Evolutionary conservation across 2,888 invertebrate genomes (phyloP).

Genomic region (Lepidochrysops patricia): DNA sequence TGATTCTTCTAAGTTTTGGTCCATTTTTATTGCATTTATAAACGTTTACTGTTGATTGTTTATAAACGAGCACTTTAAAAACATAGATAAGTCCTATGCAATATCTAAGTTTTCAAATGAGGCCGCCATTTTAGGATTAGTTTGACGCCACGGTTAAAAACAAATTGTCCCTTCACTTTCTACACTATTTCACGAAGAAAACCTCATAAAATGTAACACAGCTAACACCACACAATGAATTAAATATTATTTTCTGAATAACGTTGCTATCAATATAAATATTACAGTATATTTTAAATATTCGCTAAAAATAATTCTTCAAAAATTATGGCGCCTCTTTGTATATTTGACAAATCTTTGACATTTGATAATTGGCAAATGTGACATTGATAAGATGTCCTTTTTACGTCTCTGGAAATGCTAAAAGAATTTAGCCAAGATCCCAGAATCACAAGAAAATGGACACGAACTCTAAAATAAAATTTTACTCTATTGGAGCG

Average conservation of each 20-base stretch:
- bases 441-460: no score
- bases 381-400: neutral
- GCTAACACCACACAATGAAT: neutral
- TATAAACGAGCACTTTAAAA: neutral
- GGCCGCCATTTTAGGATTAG: slow-evolving; percentile 67
- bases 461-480: no score
- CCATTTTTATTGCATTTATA: slow-evolving; percentile 38
- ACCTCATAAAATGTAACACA: slow-evolving; percentile 23
- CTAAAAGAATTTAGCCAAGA: no score
- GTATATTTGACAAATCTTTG: slow-evolving; percentile 39
- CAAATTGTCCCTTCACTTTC: slow-evolving; percentile 41
- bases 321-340: slow-evolving; percentile 65
- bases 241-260: neutral
- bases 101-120: slow-evolving; percentile 60
- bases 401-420: neutral
- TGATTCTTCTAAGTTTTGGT: slow-evolving; percentile 58
- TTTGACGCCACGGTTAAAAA: slow-evolving; percentile 70
- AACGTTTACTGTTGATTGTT: neutral
- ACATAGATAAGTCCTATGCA: slow-evolving; percentile 14
- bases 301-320: slow-evolving; percentile 26
- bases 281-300: neutral
- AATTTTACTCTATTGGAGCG: no score
- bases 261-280: neutral
- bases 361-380: neutral
- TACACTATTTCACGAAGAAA: neutral